Conservation (phyloP, 53 echinoderm and acorn worm species). For the Zoroaster sp. region DNA sequence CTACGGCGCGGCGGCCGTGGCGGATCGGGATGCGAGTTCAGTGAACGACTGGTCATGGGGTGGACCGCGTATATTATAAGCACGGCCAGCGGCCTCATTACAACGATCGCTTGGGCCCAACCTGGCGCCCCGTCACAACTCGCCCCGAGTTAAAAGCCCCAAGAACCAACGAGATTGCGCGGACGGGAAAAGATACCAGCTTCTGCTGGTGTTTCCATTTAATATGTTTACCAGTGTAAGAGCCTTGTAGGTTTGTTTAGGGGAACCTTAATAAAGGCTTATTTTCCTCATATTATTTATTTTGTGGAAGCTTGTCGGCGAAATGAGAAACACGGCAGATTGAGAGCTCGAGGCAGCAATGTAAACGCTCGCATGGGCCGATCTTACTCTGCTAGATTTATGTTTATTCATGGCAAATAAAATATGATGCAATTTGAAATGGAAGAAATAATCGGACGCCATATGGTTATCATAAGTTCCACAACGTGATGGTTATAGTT, state of each 20-base stretch:
- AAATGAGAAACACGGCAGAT: conserved; percentile 7
- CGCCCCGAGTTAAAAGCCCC: background rate
- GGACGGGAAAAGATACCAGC: background rate
- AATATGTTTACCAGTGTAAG: background rate
- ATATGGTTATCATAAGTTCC: too few species aligned
- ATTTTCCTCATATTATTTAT: background rate
- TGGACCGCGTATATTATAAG: background rate
- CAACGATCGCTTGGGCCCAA: background rate
- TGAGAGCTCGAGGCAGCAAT: background rate
- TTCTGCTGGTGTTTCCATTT: conserved; percentile 8
- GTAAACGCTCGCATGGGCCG: background rate
- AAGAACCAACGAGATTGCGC: background rate
- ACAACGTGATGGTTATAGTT: too few species aligned
- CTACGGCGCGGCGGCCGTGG: background rate
- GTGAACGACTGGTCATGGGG: conserved; percentile 48
- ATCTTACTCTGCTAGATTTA: background rate
- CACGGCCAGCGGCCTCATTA: conserved; percentile 41
- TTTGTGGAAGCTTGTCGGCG: background rate
- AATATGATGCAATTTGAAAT: background rate
- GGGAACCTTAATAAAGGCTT: conserved; percentile 27
- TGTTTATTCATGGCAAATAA: background rate
- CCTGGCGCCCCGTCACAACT: conserved; percentile 39
- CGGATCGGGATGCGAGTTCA: background rate
- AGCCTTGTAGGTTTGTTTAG: background rate
- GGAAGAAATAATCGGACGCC: background rate